Percentiles rank a stretch among this genome's conserved stretches.
Conservation (phyloP, 2,888 invertebrate genomes). For the Blastobasis lacticolella region DNA sequence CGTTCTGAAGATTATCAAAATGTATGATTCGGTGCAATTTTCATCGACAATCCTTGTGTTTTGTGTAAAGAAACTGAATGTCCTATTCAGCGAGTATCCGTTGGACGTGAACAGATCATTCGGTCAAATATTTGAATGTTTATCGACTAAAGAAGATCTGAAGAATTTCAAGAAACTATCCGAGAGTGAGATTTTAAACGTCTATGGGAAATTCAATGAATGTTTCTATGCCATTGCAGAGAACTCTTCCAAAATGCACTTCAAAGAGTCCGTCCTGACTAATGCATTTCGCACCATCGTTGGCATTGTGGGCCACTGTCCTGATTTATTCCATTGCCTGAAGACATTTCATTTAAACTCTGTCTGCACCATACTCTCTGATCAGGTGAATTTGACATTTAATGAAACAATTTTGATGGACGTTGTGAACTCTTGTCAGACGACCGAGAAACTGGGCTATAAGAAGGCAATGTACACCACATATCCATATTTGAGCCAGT, state of each 20-base stretch:
- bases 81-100: constrained; percentile 33
- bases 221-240: constrained; percentile 47
- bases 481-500: constrained; percentile 47
- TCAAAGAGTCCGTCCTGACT: constrained; percentile 29
- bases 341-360: constrained; percentile 45
- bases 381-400: constrained; percentile 20
- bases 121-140: constrained; percentile 33
- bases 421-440: constrained; percentile 33
- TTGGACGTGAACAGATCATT: constrained; percentile 32
- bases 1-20: constrained; percentile 32
- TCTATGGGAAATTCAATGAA: constrained; percentile 48
- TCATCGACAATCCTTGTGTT: constrained; percentile 35
- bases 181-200: constrained; percentile 28
- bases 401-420: constrained; percentile 33
- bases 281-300: constrained; percentile 25
- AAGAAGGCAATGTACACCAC: constrained; percentile 28
- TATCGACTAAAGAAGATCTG: constrained; percentile 32
- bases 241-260: constrained; percentile 34
- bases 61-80: constrained; percentile 46
- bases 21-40: constrained; percentile 46
- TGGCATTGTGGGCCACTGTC: constrained; percentile 30
- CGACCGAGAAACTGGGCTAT: constrained; percentile 39
- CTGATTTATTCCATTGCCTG: constrained; percentile 42
- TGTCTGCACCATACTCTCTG: constrained; percentile 38
- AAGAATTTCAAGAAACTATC: constrained; percentile 30